Evolutionary conservation across 2,113 vertebrate species (phyloP).

Genomic region (Grus americana): DNA sequence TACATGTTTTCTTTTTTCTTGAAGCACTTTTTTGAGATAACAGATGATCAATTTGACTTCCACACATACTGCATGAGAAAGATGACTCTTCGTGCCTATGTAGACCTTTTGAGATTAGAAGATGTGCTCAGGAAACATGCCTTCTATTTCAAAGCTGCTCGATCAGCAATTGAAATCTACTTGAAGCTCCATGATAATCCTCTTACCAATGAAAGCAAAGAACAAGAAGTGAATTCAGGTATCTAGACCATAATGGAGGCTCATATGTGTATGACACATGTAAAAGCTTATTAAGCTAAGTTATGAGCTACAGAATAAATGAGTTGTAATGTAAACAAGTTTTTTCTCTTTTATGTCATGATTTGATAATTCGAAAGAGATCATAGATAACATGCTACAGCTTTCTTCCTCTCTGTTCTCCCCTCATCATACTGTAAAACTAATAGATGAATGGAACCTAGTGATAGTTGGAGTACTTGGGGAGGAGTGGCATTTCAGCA

Average conservation of each 20-base stretch:
- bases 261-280: not conserved
- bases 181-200: constrained; percentile 83
- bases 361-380: not conserved
- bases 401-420: not conserved
- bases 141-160: constrained; percentile 82
- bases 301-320: not conserved
- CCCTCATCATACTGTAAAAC: not conserved
- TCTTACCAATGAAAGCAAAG: constrained; percentile 78
- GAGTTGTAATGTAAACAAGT: not conserved
- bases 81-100: constrained; percentile 83
- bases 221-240: constrained; percentile 85
- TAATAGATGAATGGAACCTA: not conserved
- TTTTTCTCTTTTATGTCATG: not conserved
- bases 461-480: not conserved
- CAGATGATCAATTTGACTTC: constrained; percentile 83
- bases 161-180: constrained; percentile 81
- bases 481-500: not conserved
- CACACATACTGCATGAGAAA: constrained; percentile 84
- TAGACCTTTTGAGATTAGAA: constrained; percentile 80
- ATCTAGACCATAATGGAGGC: not conserved
- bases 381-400: not conserved
- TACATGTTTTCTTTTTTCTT: not conserved
- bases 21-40: constrained; percentile 85
- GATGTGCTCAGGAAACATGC: constrained; percentile 79
- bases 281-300: not conserved